A percentile compares a stretch with the other conserved stretches of the same genome.
phyloP scores from a whole-genome alignment of 2,797 vertebrate species.

The Staurois parvus region DNA sequence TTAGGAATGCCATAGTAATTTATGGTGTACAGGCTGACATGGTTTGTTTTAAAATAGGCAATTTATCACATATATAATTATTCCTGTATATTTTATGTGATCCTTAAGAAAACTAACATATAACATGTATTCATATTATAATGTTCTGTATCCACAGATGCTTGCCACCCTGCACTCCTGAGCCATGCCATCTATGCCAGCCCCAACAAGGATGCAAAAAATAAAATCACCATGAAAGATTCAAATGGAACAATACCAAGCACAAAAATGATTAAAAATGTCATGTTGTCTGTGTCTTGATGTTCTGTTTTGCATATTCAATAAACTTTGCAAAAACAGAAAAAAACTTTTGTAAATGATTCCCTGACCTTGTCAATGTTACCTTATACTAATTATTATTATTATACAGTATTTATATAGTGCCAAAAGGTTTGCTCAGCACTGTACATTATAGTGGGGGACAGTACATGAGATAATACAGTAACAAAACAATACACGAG shows the following conservation, averaged over 20 bases:
- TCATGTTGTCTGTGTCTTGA: neutral
- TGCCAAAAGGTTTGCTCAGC: no score
- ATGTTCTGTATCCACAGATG: constrained; percentile 20
- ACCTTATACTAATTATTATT: neutral
- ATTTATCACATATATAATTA: no score
- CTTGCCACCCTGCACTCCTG: constrained; percentile 32
- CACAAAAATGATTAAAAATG: neutral
- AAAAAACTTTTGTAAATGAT: neutral
- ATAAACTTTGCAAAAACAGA: neutral
- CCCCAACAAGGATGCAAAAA: constrained; percentile 21
- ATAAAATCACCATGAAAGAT: neutral
- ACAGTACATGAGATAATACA: no score
- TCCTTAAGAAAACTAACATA: neutral
- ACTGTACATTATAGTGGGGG: no score
- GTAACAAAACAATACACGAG: no score
- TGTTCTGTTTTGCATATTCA: neutral
- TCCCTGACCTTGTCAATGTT: neutral
- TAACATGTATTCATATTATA: neutral
- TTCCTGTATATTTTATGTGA: no score
- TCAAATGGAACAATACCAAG: neutral
- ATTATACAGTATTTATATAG: no score
- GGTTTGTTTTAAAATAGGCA: no score
- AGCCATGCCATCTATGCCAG: constrained; percentile 44
- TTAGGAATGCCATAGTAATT: no score
- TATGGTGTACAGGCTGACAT: no score